Evolutionary conservation across 2,888 invertebrate species (phyloP).

Genomic region (Drosophila acutilabella): DNA sequence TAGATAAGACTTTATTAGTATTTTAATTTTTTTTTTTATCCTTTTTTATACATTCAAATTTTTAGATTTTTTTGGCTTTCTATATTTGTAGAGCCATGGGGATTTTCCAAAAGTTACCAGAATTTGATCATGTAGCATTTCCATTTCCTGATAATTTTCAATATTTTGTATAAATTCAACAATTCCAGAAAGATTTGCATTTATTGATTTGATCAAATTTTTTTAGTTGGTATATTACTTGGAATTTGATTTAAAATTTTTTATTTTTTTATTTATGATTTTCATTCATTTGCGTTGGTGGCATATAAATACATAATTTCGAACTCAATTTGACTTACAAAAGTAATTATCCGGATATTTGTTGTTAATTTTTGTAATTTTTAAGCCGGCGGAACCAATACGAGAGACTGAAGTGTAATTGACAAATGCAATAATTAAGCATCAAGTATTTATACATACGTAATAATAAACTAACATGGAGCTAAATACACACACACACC

Average conservation of each 20-base stretch:
- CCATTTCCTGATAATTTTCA: too few relatives aligned
- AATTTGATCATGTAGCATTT: background rate
- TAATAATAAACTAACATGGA: constrained; percentile 51
- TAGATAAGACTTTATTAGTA: too few relatives aligned
- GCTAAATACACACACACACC: constrained; percentile 6
- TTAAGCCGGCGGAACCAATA: constrained; percentile 90
- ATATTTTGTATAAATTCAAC: too few relatives aligned
- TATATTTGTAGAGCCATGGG: background rate
- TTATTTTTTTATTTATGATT: constrained; percentile 19
- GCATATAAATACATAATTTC: constrained; percentile 37
- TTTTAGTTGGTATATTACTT: background rate
- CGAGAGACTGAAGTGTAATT: constrained; percentile 91
- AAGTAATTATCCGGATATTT: constrained; percentile 79
- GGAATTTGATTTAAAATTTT: background rate
- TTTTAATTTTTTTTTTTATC: background rate
- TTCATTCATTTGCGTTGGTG: constrained; percentile 38
- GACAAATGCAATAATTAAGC: constrained; percentile 64
- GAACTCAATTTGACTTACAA: constrained; percentile 55
- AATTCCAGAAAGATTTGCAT: background rate
- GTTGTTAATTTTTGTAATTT: constrained; percentile 86
- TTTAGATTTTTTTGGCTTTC: background rate
- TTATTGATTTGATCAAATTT: background rate
- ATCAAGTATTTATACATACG: constrained; percentile 51
- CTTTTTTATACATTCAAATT: too few relatives aligned
- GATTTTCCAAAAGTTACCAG: background rate